phyloP scores from a whole-genome alignment of 2,113 vertebrate genomes.

The Thamnaconus septentrionalis region DNA sequence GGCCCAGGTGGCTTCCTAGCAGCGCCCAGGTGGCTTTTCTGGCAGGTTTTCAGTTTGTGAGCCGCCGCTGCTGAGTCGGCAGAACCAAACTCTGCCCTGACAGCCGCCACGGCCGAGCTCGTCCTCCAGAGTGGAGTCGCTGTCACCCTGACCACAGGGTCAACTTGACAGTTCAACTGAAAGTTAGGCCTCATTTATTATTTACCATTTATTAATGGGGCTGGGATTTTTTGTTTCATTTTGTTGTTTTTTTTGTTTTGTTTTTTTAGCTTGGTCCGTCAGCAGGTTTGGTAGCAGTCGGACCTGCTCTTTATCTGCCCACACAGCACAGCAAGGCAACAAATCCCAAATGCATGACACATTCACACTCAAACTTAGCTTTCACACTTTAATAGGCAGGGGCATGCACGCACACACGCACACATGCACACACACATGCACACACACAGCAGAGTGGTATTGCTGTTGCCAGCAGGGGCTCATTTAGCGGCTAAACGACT shows the following conservation, averaged over 20 bases:
- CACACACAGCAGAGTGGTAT: conserved; percentile 4
- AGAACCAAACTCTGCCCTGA: too few species aligned
- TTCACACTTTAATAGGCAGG: too few species aligned
- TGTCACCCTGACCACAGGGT: too few species aligned
- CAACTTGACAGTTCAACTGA: too few species aligned
- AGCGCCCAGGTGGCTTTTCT: too few species aligned
- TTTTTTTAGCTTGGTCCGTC: conserved; percentile 46
- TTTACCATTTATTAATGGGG: neutral
- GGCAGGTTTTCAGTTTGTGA: too few species aligned
- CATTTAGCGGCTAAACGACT: conserved; percentile 58
- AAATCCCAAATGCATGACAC: conserved; percentile 6
- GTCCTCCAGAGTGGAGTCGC: too few species aligned
- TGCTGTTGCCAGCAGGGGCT: conserved; percentile 53
- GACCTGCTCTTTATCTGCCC: conserved; percentile 7
- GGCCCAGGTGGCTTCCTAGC: too few species aligned
- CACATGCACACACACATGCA: conserved; percentile 1
- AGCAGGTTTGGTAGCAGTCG: conserved; percentile 1
- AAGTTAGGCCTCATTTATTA: too few species aligned
- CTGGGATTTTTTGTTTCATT: neutral
- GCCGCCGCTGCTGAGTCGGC: too few species aligned
- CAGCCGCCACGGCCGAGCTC: too few species aligned
- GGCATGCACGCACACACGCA: conserved; percentile 3
- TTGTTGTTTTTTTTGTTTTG: too few species aligned
- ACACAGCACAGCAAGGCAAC: conserved; percentile 27
- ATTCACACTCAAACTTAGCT: conserved; percentile 1